Evolutionary conservation across 2,113 vertebrate species (phyloP), one percentile per base, ranked within the genome.

Genomic region (Hemichromis elongatus): DNA sequence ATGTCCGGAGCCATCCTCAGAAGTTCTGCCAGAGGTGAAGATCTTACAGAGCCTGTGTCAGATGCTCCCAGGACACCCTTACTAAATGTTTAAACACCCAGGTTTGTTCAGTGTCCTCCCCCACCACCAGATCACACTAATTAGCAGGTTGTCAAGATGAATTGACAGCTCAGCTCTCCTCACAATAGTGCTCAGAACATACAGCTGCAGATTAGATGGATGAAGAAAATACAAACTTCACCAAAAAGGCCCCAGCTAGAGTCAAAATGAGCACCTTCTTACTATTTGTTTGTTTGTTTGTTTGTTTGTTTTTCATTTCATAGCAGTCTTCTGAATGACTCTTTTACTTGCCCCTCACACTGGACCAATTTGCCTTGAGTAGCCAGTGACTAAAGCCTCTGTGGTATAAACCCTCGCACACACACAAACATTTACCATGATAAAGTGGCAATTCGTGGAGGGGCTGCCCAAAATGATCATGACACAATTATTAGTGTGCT

Each of bases 201-300:
- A 61, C 18, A 61, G 30, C 30, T 61, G 30, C 9, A 61, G 57
- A 61, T 61, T 6, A 61, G 57, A 33, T 61, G 57, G 28, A 4
- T 61, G 57, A 16, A 4, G 57, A 33, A 61, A 61, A 59, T 33
- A 61, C 0, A 0, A 35, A 35, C 7, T 35, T 35, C 35, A 0
- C 18, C 57, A 35, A 35, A 61, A 61, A 61, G 30, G 57, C 18
- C 57, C 30, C 57, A 61, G 18, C 3, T 61, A 35, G 30, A n/a
- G 30, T 61, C 57, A 30, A 35, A 61, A 3, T 30, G 30, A 1
- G 18, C 30, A 61, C 57, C 57, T 61, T 61, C 57, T 61, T 61
- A 18, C 57, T 35, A n/a, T n/a, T n/a, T n/a, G n/a, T n/a, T n/a
- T n/a, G 21, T 55, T 55, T 6, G 6, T 55, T 24, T 55, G 13